Base-by-base conservation (phyloP, 2,113 vertebrate species). In the Sinosuthora webbiana region DNA sequence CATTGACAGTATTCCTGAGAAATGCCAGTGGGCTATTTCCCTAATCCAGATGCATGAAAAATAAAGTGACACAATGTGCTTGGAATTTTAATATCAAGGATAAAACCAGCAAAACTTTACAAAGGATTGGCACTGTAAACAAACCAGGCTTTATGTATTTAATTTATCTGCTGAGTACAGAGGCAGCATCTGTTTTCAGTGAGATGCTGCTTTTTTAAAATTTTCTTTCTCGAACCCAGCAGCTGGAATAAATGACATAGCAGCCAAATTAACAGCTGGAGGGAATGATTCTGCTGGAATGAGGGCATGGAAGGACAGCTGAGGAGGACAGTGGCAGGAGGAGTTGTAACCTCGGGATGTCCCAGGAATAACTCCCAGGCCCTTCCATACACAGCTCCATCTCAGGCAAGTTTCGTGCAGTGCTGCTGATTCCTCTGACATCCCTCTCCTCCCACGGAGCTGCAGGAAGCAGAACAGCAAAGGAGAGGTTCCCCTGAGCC, bases 181-280 rank as follows among this genome's bases (percentile, higher is more conserved):
- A 82, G 60, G 64, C 85, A 94, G 80, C 88, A 96, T 94, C 93
- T 96, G 85, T 90, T 97, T 93, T 67, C 64, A 83, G 85, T 94
- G 92, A 95, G 92, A 68, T 97, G 75, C 25, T 33, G 67, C 21
- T 60, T 50, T 74, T 75, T 28, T 2, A 7, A 10, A 21, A 35
- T 52, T 53, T 50, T 33, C 18, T 11, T 11, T 13, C n/a, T 39
- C 3, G 0, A 78, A 44, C 41, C 74, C 88, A 78, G 73, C 93
- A 97, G 88, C 92, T 95, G 92, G 85, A 56, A 87, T 83, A 94
- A 86, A 95, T 94, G 90, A 93, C 92, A 86, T 37, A 77, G 71
- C 83, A 90, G 63, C 76, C 73, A 94, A 94, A 87, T 90, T 60
- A 95, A 84, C 73, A 83, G 49, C 83, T 71, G 79, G 56, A 90